Evolutionary conservation across 2,113 vertebrate genomes (phyloP).

Genomic region (Cricetomys ansorgei): DNA sequence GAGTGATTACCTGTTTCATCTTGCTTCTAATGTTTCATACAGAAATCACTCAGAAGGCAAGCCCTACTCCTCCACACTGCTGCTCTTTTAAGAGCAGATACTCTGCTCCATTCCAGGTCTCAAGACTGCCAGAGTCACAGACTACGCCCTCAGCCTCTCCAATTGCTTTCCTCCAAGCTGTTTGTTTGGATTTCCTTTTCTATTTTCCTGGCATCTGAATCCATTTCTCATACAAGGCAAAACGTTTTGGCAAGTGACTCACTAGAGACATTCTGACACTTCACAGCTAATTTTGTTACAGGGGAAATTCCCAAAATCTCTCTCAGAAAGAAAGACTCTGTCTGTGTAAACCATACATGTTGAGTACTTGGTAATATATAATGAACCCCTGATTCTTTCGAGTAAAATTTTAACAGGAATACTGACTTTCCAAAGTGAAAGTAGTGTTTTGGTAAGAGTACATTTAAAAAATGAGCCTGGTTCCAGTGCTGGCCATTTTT

Average conservation of each 20-base stretch:
- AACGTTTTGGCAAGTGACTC: background rate
- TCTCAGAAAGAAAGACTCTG: background rate
- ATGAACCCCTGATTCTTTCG: background rate
- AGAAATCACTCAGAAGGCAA: background rate
- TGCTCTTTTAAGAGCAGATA: background rate
- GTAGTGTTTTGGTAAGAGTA: background rate
- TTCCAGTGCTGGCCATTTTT: background rate
- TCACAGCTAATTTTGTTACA: background rate
- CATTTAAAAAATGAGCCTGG: background rate
- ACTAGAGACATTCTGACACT: background rate
- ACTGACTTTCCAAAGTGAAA: background rate
- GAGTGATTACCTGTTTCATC: background rate
- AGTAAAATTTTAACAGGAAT: background rate
- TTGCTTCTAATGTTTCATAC: background rate
- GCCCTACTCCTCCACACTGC: background rate
- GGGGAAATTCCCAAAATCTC: background rate
- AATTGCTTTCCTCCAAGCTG: background rate
- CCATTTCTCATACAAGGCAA: conserved; percentile 31
- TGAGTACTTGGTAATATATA: background rate
- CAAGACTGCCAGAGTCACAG: background rate
- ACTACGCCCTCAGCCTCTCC: background rate
- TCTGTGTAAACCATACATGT: background rate
- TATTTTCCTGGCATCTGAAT: conserved; percentile 42
- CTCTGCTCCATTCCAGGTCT: background rate
- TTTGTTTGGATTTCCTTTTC: conserved; percentile 42